A percentile compares a stretch with the other conserved stretches of the same genome.
These are phyloP conservation scores for Linepithema humile DNA, from an alignment of 1,140 invertebrate genomes.

Conservation along the genomic window DNA sequence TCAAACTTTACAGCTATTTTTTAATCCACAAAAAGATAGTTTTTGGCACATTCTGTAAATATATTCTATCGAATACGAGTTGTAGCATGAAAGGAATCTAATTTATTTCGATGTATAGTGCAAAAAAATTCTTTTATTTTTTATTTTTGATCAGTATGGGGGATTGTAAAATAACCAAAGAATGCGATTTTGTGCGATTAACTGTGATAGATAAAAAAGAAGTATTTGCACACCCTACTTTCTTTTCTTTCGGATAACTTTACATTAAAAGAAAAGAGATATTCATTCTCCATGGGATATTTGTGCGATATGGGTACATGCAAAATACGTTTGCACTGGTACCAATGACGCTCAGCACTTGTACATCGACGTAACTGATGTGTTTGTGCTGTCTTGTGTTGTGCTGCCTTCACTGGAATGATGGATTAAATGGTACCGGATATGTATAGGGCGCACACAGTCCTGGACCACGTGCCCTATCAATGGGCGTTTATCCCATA, in stretches of 20 bases:
- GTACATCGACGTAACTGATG: constrained; percentile 72
- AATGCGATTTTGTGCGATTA: background rate
- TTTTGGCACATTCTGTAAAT: constrained; percentile 1
- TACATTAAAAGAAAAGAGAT: constrained; percentile 12
- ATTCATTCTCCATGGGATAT: background rate
- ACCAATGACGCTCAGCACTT: constrained; percentile 4
- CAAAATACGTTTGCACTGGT: constrained; percentile 13
- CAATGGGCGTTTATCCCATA: constrained; percentile 94
- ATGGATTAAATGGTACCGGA: constrained; percentile 76
- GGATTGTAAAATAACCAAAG: background rate
- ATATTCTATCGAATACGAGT: background rate
- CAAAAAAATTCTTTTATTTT: constrained; percentile 8
- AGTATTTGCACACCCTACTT: background rate
- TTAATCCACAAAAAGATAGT: background rate
- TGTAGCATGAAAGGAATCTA: constrained; percentile 4
- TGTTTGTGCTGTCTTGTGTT: constrained; percentile 81
- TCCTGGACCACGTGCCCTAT: constrained; percentile 93
- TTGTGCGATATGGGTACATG: constrained; percentile 20
- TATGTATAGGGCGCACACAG: constrained; percentile 93
- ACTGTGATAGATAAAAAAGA: background rate
- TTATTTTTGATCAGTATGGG: background rate
- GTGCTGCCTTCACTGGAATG: constrained; percentile 80
- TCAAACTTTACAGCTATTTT: background rate
- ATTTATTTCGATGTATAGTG: constrained; percentile 34
- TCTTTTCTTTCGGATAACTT: constrained; percentile 15